Evolutionary conservation across 2,113 vertebrate genomes (phyloP).

Genomic region (Cygnus atratus): DNA sequence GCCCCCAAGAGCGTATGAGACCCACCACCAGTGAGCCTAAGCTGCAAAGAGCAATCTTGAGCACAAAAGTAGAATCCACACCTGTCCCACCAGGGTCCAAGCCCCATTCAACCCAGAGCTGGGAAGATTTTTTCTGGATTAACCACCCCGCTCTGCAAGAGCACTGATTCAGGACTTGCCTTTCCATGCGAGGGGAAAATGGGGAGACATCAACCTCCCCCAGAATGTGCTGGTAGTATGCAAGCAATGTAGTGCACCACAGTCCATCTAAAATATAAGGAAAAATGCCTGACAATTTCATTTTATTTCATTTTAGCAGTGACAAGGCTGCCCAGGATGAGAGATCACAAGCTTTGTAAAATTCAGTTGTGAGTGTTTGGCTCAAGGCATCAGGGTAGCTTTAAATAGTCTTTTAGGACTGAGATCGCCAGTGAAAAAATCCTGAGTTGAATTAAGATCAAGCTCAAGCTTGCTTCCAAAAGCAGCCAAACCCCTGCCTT

Average conservation of each 20-base stretch:
- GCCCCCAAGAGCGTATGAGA: fast-evolving
- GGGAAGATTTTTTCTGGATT: background rate
- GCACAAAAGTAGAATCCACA: background rate
- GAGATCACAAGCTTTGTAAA: constrained; percentile 34
- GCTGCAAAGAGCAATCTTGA: background rate
- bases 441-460: background rate
- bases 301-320: background rate
- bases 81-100: background rate
- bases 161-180: background rate
- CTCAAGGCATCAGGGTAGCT: background rate
- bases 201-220: background rate
- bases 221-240: background rate
- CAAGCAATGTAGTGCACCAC: fast-evolving
- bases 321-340: background rate
- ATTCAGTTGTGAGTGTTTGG: background rate
- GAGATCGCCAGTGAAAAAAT: background rate
- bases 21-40: background rate
- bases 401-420: constrained; percentile 2
- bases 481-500: background rate
- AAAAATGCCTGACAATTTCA: background rate
- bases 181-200: background rate
- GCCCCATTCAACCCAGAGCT: background rate
- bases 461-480: background rate
- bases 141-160: background rate
- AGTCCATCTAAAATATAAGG: background rate